A percentile compares a stretch with the other conserved stretches of the same genome.
Conservation (phyloP, 2,113 vertebrate species). For the Stigmatopora argus region DNA sequence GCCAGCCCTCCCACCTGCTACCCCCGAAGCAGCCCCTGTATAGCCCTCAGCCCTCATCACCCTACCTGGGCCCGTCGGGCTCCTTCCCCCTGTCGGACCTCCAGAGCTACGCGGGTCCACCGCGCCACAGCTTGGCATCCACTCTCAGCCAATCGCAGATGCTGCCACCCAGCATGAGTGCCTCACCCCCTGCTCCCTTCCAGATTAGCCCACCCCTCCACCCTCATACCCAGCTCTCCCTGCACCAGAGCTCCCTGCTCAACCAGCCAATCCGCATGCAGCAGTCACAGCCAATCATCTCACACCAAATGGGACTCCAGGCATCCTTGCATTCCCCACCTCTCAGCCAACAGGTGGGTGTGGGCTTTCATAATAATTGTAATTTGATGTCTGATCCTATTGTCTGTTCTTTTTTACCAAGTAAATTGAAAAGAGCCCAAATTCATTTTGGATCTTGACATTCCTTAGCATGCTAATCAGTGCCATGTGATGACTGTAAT, state of each 20-base stretch:
- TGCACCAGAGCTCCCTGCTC: conserved; percentile 90
- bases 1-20: conserved; percentile 86
- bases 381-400: not conserved
- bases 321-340: conserved; percentile 88
- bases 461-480: not conserved
- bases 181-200: conserved; percentile 87
- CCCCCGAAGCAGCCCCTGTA: conserved; percentile 89
- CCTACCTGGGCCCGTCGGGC: conserved; percentile 81
- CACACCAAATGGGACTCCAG: conserved; percentile 94
- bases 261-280: conserved; percentile 93
- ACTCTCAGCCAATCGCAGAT: conserved; percentile 85
- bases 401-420: not conserved
- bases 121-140: conserved; percentile 80
- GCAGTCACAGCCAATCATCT: conserved; percentile 91
- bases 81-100: conserved; percentile 90
- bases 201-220: conserved; percentile 89
- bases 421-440: not conserved
- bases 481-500: not conserved
- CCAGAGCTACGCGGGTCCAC: conserved; percentile 82
- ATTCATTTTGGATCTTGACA: not conserved
- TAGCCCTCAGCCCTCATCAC: conserved; percentile 82
- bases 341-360: conserved; percentile 89
- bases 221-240: conserved; percentile 89
- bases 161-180: conserved; percentile 88
- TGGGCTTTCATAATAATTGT: not conserved